Evolutionary conservation across 2,888 invertebrate genomes (phyloP), one percentile per base, ranked within the genome.

Genomic region (Hesperia comma): DNA sequence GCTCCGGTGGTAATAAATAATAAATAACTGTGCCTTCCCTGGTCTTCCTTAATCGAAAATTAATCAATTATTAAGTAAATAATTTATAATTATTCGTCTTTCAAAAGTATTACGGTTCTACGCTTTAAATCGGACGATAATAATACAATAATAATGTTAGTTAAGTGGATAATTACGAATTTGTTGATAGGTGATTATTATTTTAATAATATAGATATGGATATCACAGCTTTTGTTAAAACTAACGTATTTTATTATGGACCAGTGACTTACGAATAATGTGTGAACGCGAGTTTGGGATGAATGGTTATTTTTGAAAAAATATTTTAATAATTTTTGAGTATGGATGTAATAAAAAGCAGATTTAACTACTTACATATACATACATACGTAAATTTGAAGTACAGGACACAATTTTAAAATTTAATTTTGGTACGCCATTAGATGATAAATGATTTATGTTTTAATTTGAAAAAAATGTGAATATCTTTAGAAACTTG

Each of bases 71-170:
- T 55, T 66, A 61, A 46, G 43, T 55, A 19, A 40, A 66, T 66
- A 61, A 61, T 61, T 55, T 66, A 66, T 66, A 70, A 71, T 71
- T 73, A 75, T 67, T 70, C 71, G 74, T 74, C 79, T 83, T 84
- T 79, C 76, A 77, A 83, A 88, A 89, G 89, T 91, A 91, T 91
- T 88, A 91, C 84, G 89, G 88, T 89, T 87, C 77, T 84, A 89
- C 85, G 90, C 90, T 90, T 91, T 91, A 90, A 90, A 87, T 86
- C 82, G 79, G 81, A 86, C 80, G 77, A 79, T 84, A 79, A 83
- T 83, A 81, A 84, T 80, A 80, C 76, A 74, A 70, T 73, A 74
- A 70, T 70, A 73, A 70, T 70, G 68, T 63, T 72, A 71, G 69
- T 66, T 69, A 69, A 71, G 69, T 14, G 32, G 46, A 68, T 72